Base-by-base conservation (phyloP, 2,888 invertebrate genomes). In the Melanotus villosus region DNA sequence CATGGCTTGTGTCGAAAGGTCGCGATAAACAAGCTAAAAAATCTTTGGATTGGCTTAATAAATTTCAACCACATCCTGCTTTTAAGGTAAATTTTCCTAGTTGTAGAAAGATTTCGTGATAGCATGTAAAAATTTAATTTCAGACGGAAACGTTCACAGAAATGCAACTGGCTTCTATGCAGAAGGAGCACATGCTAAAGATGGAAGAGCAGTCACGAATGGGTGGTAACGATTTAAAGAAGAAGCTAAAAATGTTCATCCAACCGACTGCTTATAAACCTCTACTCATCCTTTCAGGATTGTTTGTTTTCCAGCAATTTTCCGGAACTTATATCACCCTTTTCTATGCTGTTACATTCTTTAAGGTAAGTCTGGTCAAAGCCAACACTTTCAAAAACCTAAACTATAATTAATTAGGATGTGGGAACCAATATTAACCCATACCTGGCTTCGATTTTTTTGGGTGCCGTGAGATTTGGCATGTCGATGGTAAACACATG, bases 241-340 rank as follows among this genome's bases (percentile, higher is more conserved):
- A 79, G 0, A 86, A 85, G 74, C 43, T 84, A 10, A 81, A 82
- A 1, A 84, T 82, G n/a, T 87, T 89, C 68, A 70, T 85, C 2
- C 86, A 86, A 75, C 89, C 89, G 1, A 88, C 88, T 1, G 89
- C 88, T n/a, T 89, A 88, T 81, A 89, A 89, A 76, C 89, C 89
- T 0, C 78, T 89, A 75, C 68, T 86, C 12, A 85, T 89, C 38
- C 82, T 89, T 5, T 84, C 87, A 65, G 82, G 86, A 16, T 80
- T 89, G 12, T 89, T 89, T 78, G 80, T 87, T 19, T 87, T 89
- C 75, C 89, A 89, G 78, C 89, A 89, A 74, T 88, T 87, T 70
- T 86, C 88, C 18, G 89, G 89, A 43, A 88, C 89, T 73, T 89
- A 89, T 74, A 87, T 89, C 7, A 89, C 88, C 0, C 81, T 89